Base-by-base conservation (phyloP, 2,113 vertebrate species). In the Nipponia nippon region DNA sequence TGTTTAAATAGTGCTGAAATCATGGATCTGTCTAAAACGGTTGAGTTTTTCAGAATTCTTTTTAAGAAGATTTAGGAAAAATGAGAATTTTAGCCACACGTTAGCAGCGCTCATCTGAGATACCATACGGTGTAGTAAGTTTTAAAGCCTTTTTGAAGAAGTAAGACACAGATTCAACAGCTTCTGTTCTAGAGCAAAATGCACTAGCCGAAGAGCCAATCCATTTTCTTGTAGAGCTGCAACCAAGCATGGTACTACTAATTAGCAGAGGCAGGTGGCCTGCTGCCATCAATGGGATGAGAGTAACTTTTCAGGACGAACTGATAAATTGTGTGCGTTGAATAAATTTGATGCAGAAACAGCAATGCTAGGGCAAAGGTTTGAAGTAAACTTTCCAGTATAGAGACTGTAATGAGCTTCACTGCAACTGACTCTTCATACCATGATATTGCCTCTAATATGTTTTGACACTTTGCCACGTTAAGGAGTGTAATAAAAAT, bases 261-360 rank as follows among this genome's bases (percentile, higher is more conserved):
- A 88, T 80, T 65, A 77, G 32, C 71, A 73, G 71, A 78, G 79
- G 78, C 75, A 92, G 75, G 82, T 95, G 85, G 83, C 38, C 75
- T 89, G 58, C 84, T 93, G 55, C 67, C 42, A 11, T 87, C 73
- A 61, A 1, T 22, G 34, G 53, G 18, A 15, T 27, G 13, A 72
- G 83, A 49, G 36, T 25, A 82, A 84, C 69, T 82, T 89, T 52
- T 67, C 66, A 82, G 56, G 83, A 87, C 56, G 80, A 87, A 49
- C 47, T 56, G 9, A 25, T 95, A 63, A 76, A 75, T 59, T 63
- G 30, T 52, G 36, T 79, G 61, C 9, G 27, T 44, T 89, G 86
- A 86, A 87, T 78, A 70, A 72, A 81, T 81, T 10, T 55, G 42
- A 44, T 30, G 15, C 19, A 87, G 84, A 83, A 88, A n/a, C 26